These are phyloP conservation scores for Mastomys coucha DNA, from an alignment of 2,113 vertebrate genomes.

Conservation along the genomic window DNA sequence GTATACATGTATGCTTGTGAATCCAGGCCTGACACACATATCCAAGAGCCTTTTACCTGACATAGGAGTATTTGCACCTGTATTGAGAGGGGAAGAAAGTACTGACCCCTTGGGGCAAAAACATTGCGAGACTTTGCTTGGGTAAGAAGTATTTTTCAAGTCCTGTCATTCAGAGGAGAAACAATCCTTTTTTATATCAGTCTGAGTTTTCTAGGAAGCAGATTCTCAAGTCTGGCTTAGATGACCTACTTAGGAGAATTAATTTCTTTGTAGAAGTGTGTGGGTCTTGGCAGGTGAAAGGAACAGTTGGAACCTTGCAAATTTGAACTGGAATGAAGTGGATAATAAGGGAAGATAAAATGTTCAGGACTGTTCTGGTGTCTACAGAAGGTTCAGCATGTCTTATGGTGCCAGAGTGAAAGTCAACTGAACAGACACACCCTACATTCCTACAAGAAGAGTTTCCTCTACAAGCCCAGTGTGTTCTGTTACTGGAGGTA, in stretches of 20 bases:
- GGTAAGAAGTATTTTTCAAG: not conserved
- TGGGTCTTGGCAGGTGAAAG: not conserved
- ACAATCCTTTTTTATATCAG: not conserved
- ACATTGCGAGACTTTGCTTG: not conserved
- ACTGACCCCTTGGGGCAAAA: not conserved
- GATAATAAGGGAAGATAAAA: not conserved
- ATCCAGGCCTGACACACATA: not conserved
- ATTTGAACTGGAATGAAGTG: not conserved
- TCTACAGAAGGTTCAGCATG: not conserved
- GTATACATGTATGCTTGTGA: not conserved
- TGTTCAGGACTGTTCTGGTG: not conserved
- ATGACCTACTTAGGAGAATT: not conserved
- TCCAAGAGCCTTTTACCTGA: not conserved
- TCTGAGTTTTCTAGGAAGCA: conserved; percentile 19
- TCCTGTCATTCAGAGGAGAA: not conserved
- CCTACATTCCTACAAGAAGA: fast-evolving
- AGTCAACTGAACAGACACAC: not conserved
- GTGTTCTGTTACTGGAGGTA: not conserved
- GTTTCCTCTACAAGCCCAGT: no score
- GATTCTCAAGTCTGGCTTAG: not conserved
- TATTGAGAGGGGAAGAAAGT: not conserved
- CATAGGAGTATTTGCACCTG: not conserved
- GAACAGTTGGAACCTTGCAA: not conserved
- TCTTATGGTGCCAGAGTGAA: not conserved
- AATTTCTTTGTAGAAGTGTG: not conserved